Percentiles rank a stretch among this genome's conserved stretches.
Evolutionary conservation across 1,140 invertebrate species (phyloP).

Genomic region (Medauroidea extradentata): DNA sequence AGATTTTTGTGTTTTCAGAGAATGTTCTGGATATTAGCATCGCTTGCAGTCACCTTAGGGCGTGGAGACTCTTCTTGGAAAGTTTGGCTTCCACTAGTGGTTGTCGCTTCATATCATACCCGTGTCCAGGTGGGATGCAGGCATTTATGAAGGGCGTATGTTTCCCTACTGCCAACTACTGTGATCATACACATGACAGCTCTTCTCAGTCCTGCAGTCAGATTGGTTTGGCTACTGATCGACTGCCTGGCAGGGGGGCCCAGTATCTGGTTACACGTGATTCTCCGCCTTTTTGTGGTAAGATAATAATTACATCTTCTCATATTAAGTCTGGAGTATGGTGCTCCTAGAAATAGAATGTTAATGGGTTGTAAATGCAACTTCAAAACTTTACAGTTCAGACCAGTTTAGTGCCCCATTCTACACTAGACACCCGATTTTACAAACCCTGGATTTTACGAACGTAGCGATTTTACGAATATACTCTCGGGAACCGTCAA

Average conservation of each 20-base stretch:
- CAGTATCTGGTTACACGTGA: constrained; percentile 45
- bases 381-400: too few species aligned
- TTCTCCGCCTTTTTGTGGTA: constrained; percentile 48
- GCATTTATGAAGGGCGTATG: constrained; percentile 43
- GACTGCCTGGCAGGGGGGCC: constrained; percentile 35
- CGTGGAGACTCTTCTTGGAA: constrained; percentile 39
- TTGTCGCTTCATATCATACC: constrained; percentile 47
- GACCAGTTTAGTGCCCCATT: too few species aligned
- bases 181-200: constrained; percentile 8
- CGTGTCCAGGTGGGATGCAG: constrained; percentile 41
- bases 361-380: too few species aligned
- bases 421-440: too few species aligned
- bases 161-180: constrained; percentile 41
- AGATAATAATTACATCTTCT: too few species aligned
- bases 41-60: constrained; percentile 45
- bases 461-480: too few species aligned
- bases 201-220: constrained; percentile 22
- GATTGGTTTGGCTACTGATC: constrained; percentile 31
- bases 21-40: constrained; percentile 37
- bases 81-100: constrained; percentile 24
- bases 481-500: too few species aligned
- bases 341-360: too few species aligned
- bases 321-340: too few species aligned
- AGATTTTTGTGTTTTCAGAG: too few species aligned
- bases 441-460: too few species aligned